Base-by-base conservation (phyloP, 1,140 invertebrate genomes). In the Listronotus bonariensis region DNA sequence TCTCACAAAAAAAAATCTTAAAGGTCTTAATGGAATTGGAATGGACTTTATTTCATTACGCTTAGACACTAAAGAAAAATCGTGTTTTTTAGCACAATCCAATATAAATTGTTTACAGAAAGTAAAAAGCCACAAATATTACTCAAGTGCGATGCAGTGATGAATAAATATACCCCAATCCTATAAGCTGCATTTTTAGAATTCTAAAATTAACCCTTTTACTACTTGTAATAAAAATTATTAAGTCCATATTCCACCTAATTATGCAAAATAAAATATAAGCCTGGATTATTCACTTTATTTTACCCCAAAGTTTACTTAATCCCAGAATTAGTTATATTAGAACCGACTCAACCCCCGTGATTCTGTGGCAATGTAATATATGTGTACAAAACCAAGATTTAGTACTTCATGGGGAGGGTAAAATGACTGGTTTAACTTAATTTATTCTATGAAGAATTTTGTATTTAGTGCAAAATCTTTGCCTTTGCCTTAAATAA, bases 321-420 rank as follows among this genome's bases (percentile, higher is more conserved):
- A 46, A 46, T 46, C 43, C 43, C 43, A 15, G 43, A 46, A 46
- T 46, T 46, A 46, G 43, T 46, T 46, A 46, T 46, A 46, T 46
- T 46, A 46, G 43, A 46, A 18, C 14, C 5, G 43, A 46, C 17
- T 46, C 17, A 46, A 34, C n/a, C 43, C 43, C 43, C 18, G 43
- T 46, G 43, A 46, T 46, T 46, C 18, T 46, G 43, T 46, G 43
- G 43, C 14, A 9, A 17, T 46, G 8, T 46, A 46, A 46, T 46
- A 46, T 46, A 18, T 46, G 43, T 46, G 18, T 46, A 46, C 43
- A 46, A 46, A 46, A 46, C 43, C 43, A 46, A 46, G 43, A 46
- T 46, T 46, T 46, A 46, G 43, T 3, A 17, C 43, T 5, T 5
- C 6, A 46, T 18, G 43, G 43, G 9, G 15, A 18, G n/a, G 17